A percentile compares a stretch with the other conserved stretches of the same genome.
phyloP scores from a whole-genome alignment of 2,888 invertebrate genomes.

The Troides aeacus region DNA sequence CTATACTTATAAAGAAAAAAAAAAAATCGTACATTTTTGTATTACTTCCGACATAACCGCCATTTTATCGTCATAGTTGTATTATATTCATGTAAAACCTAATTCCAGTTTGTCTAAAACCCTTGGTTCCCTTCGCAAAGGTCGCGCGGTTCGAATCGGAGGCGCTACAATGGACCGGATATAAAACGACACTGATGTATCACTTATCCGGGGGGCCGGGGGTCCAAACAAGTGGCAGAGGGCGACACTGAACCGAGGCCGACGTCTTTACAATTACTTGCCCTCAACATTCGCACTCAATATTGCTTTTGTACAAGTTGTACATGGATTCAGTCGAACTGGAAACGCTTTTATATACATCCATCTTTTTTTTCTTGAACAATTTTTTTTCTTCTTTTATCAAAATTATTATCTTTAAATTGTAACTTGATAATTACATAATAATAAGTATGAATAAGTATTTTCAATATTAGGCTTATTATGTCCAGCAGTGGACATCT shows the following conservation, averaged over 20 bases:
- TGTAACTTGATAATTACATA: too few relatives aligned
- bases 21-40: too few relatives aligned
- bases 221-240: slow-evolving; percentile 38
- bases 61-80: too few relatives aligned
- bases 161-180: slow-evolving; percentile 42
- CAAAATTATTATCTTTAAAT: too few relatives aligned
- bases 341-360: slow-evolving; percentile 11
- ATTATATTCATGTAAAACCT: too few relatives aligned
- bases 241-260: slow-evolving; percentile 58
- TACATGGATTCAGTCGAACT: slow-evolving; percentile 41
- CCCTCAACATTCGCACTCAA: slow-evolving; percentile 67
- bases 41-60: too few relatives aligned
- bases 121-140: slow-evolving; percentile 8
- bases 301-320: slow-evolving; percentile 57
- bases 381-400: too few relatives aligned
- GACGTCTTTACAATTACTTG: slow-evolving; percentile 72
- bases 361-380: too few relatives aligned
- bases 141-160: slow-evolving; percentile 17
- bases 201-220: slow-evolving; percentile 49
- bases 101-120: slow-evolving; percentile 15
- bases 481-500: too few relatives aligned
- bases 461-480: too few relatives aligned
- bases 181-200: slow-evolving; percentile 69
- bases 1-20: too few relatives aligned
- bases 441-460: too few relatives aligned